Evolutionary conservation across 1,140 invertebrate genomes (phyloP), one percentile per base, ranked within the genome.

Genomic region (Drosophila pseudoananassae): DNA sequence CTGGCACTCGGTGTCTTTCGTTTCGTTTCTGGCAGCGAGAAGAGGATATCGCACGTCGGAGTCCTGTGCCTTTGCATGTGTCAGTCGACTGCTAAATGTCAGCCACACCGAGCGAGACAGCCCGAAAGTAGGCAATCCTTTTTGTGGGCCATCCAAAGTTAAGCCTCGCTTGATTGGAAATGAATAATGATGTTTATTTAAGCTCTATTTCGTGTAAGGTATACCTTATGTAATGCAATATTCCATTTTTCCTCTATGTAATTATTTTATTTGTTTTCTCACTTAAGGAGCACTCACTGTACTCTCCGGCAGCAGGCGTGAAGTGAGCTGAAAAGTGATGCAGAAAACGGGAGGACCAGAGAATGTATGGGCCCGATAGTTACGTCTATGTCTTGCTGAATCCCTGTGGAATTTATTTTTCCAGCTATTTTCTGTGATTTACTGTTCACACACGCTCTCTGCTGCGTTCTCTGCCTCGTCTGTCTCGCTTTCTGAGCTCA

Each of bases 41-140:
- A 46, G 59, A 65, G 66, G 66, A 71, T 51, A 71, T 75, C 47
- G 46, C 31, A 65, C 47, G 56, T 4, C 27, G 51, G 46, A 51
- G 33, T 72, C 27, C 47, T 49, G 47, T 50, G 55, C 10, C 51
- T 45, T 43, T 55, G 53, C 57, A 66, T 58, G 51, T 76, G 78
- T 66, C 73, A 72, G 59, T 73, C 60, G 55, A 38, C 73, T 63
- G 78, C 73, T 81, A 82, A 82, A 81, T 77, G 78, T 66, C 79
- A 76, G 54, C 53, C 60, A 53, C 46, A 47, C 52, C 47, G 17
- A 73, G 27, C 20, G 38, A 74, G 58, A 45, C 51, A 57, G 50
- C 40, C 56, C 43, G 15, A 60, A 61, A 65, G 56, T 61, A 65
- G 81, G 70, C 71, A 78, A 50, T n/a, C 14, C 38, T 40, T 15